Conservation (phyloP, 2,113 vertebrate genomes). For the Cyprinodon brontotheroides region DNA sequence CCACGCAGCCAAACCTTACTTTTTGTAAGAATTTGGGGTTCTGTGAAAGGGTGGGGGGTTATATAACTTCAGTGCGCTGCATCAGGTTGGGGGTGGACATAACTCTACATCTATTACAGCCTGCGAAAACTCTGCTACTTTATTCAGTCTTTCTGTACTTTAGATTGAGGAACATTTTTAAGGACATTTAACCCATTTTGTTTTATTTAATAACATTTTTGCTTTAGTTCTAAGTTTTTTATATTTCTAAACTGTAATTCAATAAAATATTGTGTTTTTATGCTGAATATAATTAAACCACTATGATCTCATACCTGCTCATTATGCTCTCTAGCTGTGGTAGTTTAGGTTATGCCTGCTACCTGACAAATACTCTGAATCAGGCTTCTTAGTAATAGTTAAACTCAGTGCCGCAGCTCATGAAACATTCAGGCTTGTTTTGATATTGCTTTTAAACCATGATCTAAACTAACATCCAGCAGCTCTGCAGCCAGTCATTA, state of each 20-base stretch:
- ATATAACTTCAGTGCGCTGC: no score
- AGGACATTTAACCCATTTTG: background rate
- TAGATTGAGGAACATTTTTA: background rate
- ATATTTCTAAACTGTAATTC: no score
- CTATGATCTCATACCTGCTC: background rate
- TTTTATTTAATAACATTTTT: background rate
- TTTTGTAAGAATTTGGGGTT: no score
- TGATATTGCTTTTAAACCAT: slow-evolving; percentile 12
- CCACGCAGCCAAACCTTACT: no score
- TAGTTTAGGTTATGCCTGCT: background rate
- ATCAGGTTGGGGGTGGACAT: no score
- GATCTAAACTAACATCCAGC: slow-evolving; percentile 24
- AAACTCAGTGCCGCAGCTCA: background rate
- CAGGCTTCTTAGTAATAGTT: background rate
- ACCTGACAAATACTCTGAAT: background rate
- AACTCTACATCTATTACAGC: no score
- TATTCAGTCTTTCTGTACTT: background rate
- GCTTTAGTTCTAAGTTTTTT: no score
- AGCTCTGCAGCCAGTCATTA: slow-evolving; percentile 51
- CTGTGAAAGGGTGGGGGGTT: no score
- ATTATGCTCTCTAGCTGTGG: background rate
- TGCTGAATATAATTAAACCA: background rate
- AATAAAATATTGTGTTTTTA: no score
- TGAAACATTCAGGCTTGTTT: slow-evolving; percentile 20
- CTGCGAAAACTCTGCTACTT: background rate